Base-by-base conservation (phyloP, 2,888 invertebrate species). In the Dinocampus coccinellae region DNA sequence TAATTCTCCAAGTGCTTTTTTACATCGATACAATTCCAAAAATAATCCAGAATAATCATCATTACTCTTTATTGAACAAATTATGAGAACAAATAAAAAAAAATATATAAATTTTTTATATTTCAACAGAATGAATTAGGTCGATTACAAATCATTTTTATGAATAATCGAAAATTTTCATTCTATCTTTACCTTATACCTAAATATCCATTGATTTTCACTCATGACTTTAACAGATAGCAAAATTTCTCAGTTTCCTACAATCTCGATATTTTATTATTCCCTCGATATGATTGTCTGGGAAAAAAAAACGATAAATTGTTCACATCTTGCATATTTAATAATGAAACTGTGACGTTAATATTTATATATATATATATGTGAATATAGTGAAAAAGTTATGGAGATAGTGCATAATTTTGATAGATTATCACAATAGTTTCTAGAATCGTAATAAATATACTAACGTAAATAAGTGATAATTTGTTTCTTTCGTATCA, bases 281-380 rank as follows among this genome's bases (percentile, higher is more conserved):
- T 57, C 57, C 57, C 57, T 26, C 26, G 57, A 57, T 26, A 57
- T 57, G 10, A 57, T 57, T 26, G 13, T 57, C 57, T 57, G 4
- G n/a, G 3, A 24, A n/a, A n/a, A n/a, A 9, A 24, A n/a, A 57
- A 7, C 10, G 7, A 57, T 26, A 11, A 29, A 29, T 11, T 29
- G 13, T 26, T 57, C 29, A 57, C n/a, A 26, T 13, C 9, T 29
- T n/a, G 3, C 11, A 29, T 26, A 26, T n/a, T n/a, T n/a, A 29
- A 57, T n/a, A 24, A 57, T 3, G 13, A 57, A 57, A 1, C 1
- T 10, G 11, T 7, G 1, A 26, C 3, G 9, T 47, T 4, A 55
- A 22, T 7, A 57, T 22, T 26, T 3, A 26, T 11, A 24, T 57
- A 13, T 3, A 57, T 57, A 2, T 9, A 26, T 26, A 16, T n/a